A percentile compares a stretch with the other conserved stretches of the same genome.
These are phyloP conservation scores for Musca vetustissima DNA, from an alignment of 1,140 invertebrate genomes.

Conservation along the genomic window DNA sequence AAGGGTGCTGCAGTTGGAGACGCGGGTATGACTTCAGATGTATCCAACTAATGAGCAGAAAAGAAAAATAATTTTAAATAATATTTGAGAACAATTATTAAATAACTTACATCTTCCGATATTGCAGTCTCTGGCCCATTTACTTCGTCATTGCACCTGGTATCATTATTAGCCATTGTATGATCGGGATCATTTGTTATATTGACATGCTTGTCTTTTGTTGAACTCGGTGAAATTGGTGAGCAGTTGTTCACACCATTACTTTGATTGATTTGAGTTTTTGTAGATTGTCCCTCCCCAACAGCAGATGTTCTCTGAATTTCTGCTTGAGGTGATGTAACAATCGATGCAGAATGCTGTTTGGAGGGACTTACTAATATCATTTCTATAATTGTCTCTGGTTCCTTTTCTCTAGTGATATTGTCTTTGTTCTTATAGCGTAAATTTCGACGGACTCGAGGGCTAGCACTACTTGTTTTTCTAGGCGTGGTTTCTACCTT, in stretches of 20 bases:
- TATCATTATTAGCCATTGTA: too few species aligned
- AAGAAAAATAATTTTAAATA: background rate
- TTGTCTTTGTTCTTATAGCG: constrained; percentile 7
- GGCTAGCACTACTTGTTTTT: constrained; percentile 6
- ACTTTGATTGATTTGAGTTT: too few species aligned
- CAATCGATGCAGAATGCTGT: background rate
- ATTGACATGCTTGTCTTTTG: background rate
- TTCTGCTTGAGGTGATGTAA: background rate
- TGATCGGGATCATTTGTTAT: background rate
- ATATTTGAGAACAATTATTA: background rate
- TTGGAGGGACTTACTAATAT: constrained; percentile 5
- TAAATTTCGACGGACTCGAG: constrained; percentile 29
- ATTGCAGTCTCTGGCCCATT: too few species aligned
- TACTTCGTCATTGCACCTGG: background rate
- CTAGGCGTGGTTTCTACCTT: constrained; percentile 11
- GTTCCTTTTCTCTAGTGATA: background rate
- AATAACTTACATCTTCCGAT: constrained; percentile 16
- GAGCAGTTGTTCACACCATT: too few species aligned
- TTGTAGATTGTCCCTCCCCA: too few species aligned
- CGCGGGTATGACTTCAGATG: constrained; percentile 39
- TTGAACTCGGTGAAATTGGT: too few species aligned
- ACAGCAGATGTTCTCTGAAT: background rate
- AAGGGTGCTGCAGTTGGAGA: constrained; percentile 32
- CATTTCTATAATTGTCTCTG: constrained; percentile 10
- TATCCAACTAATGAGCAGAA: constrained; percentile 29